A percentile compares a stretch with the other conserved stretches of the same genome.
Conservation (phyloP, 1,140 invertebrate genomes). For the Drosophila prosaltans region DNA sequence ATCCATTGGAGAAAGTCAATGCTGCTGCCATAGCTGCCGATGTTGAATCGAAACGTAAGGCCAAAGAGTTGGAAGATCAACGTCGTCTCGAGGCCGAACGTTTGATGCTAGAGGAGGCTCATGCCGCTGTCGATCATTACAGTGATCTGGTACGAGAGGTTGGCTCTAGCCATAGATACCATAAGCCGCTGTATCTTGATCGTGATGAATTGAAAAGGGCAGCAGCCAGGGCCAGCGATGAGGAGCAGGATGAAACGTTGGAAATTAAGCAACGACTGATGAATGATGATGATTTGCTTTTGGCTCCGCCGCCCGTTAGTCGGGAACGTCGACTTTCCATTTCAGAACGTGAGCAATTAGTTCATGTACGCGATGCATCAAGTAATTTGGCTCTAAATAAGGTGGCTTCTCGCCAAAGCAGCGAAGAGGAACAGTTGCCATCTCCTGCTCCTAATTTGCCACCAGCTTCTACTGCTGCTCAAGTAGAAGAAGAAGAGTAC, state of each 20-base stretch:
- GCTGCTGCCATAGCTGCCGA: conserved; percentile 68
- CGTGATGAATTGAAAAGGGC: conserved; percentile 87
- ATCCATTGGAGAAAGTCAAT: conserved; percentile 69
- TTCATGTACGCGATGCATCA: conserved; percentile 70
- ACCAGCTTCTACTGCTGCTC: not conserved
- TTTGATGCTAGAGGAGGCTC: conserved; percentile 85
- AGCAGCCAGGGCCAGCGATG: conserved; percentile 82
- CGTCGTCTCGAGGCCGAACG: conserved; percentile 67
- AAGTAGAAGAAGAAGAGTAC: conserved; percentile 29
- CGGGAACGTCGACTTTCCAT: conserved; percentile 75
- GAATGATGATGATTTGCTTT: conserved; percentile 45
- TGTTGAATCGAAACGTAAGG: conserved; percentile 62
- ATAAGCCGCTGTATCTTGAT: conserved; percentile 85
- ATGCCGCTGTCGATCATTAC: conserved; percentile 90
- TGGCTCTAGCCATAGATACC: conserved; percentile 84
- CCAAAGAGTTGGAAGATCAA: conserved; percentile 71
- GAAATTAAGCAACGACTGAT: conserved; percentile 52
- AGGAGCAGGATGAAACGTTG: conserved; percentile 39
- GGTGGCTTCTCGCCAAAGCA: not conserved
- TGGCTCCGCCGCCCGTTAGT: conserved; percentile 49
- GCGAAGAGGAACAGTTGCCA: conserved; percentile 32
- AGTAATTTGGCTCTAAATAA: conserved; percentile 66
- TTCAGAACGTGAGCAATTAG: conserved; percentile 69
- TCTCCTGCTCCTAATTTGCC: not conserved
- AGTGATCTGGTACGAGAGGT: conserved; percentile 90